phyloP scores from a whole-genome alignment of 2,113 vertebrate species.

The Laticauda laticaudata region DNA sequence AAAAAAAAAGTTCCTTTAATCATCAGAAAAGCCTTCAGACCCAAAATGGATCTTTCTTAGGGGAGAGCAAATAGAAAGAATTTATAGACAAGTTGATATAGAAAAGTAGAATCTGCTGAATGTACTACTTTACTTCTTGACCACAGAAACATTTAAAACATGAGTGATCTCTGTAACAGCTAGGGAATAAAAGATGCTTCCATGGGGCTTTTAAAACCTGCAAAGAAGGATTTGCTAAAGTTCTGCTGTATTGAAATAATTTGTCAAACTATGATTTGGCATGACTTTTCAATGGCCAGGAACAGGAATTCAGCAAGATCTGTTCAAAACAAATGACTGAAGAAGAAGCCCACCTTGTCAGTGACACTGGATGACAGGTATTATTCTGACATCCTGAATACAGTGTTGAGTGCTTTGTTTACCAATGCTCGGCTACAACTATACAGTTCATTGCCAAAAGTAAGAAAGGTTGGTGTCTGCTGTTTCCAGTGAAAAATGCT shows the following conservation, averaged over 20 bases:
- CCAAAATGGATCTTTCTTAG: neutral
- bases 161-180: neutral
- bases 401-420: neutral
- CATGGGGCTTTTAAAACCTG: neutral
- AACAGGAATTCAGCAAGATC: neutral
- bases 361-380: neutral
- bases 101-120: neutral
- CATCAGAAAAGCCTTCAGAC: neutral
- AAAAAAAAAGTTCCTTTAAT: neutral
- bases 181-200: neutral
- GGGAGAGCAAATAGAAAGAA: neutral
- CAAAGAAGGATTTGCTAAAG: neutral
- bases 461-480: neutral
- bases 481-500: neutral
- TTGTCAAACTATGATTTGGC: neutral
- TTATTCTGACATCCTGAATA: neutral
- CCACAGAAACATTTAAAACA: neutral
- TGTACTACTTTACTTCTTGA: neutral
- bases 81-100: neutral
- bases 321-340: neutral
- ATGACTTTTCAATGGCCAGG: neutral
- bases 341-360: neutral
- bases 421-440: neutral
- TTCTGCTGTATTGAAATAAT: neutral
- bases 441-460: neutral